These are phyloP conservation scores for Pseudopodoces humilis DNA, from an alignment of 2,113 vertebrate genomes.

Conservation along the genomic window DNA sequence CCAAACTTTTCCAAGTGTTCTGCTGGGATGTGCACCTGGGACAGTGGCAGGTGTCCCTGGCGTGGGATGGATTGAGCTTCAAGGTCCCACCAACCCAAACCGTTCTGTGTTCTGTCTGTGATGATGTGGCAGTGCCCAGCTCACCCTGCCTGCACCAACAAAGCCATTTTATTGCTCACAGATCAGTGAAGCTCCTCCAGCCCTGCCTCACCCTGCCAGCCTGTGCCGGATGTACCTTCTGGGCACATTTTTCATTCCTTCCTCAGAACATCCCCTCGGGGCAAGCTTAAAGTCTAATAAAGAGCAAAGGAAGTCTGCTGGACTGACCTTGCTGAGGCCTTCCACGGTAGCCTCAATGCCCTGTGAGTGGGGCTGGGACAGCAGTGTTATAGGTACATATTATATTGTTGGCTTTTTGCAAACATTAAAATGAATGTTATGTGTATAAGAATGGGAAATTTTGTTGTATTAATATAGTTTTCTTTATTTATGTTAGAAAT, in stretches of 20 bases:
- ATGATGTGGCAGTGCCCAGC: neutral
- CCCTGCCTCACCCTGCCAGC: neutral
- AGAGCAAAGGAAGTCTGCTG: neutral
- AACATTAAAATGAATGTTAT: too few species aligned
- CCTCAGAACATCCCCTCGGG: neutral
- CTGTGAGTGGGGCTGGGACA: neutral
- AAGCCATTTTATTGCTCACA: neutral
- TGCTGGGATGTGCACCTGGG: neutral
- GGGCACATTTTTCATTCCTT: constrained; percentile 29
- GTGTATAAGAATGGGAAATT: too few species aligned
- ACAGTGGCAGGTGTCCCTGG: neutral
- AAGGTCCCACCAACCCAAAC: neutral
- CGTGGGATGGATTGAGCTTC: neutral
- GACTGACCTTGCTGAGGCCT: neutral
- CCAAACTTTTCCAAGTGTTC: rapidly evolving
- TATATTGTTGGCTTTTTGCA: too few species aligned
- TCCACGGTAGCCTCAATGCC: rapidly evolving
- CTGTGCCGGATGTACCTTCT: neutral
- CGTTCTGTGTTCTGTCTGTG: rapidly evolving
- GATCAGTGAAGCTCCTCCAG: neutral
- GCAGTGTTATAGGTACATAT: neutral
- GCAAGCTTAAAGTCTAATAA: constrained; percentile 14
- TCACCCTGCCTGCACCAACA: neutral
- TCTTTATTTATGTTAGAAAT: too few species aligned
- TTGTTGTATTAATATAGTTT: too few species aligned